Evolutionary conservation across 1,140 invertebrate species (phyloP), one percentile per base, ranked within the genome.

Genomic region (Palaemon carinicauda): DNA sequence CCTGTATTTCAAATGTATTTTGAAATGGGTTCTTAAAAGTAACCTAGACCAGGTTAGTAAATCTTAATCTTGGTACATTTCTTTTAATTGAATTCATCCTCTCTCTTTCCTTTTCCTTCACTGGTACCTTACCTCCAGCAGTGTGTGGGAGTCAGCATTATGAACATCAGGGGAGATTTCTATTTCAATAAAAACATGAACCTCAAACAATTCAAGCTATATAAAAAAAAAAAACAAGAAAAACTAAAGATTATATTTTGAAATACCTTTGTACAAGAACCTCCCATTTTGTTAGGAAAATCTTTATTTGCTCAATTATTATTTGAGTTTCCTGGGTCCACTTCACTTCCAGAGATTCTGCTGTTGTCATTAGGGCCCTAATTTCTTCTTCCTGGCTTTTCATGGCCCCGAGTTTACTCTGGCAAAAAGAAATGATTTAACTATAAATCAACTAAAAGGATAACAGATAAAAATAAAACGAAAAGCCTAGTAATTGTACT

Each of bases 341-440:
- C n/a, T 80, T 80, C 4, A 3, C 7, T 56, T 80, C 50, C 21
- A 80, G 21, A 9, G 29, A 15, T 54, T 80, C 29, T 33, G 52
- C 17, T 54, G 77, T 14, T 31, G 4, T 10, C n/a, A 56, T 56
- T 7, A 80, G 17, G 9, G 53, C 21, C 14, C 14, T 14, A 60
- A 80, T 54, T 17, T 80, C 53, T 80, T 54, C 24, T 54, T 60
- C 50, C 56, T 31, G 77, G 33, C 27, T 80, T 3, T 80, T 31
- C 77, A 80, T 80, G 27, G 77, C 77, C 15, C 27, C 17, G 56
- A 60, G 54, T 53, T 80, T 80, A 17, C 24, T 80, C 77, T 80
- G 53, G 14, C 54, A 33, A 10, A 54, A 41, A 12, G 19, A 69
- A 27, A 24, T 24, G 15, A 21, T 12, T 69, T 27, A 7, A 69